Evolutionary conservation across 1,140 invertebrate species (phyloP), one percentile per base, ranked within the genome.

Genomic region (Teleopsis dalmanni): DNA sequence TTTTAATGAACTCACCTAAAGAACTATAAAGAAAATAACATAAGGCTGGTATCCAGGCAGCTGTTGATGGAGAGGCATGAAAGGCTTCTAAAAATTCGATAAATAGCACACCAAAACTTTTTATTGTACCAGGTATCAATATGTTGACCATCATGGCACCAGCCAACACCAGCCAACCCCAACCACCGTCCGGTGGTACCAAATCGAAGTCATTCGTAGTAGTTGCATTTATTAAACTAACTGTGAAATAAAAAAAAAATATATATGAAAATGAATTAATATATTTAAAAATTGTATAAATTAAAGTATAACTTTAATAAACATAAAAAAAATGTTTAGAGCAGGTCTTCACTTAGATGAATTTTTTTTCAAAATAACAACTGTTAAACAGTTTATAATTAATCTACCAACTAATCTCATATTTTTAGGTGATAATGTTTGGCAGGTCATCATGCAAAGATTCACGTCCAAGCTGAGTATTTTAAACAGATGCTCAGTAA

Each of bases 21-120:
- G 87, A 89, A 65, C 85, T 88, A 72, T 90, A 91, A 3, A 91
- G 74, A 65, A 88, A 90, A 64, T 90, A 91, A 58, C 87, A 89
- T 1, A 91, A 62, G 0, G 87, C 85, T 3, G 87, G 86, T 58
- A 91, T 88, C 78, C 86, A 89, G 0, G 84, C 78, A n/a, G 84
- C 85, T n/a, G 80, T 76, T 0, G 84, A 76, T 2, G 82, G 76
- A 9, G 81, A 77, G 0, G 84, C 77, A 10, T 88, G 57, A 55
- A 88, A 90, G 2, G 82, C 81, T 55, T 84, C 81, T 34, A 85
- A 71, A 62, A 90, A 87, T 59, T 88, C 87, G 22, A 87, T 79
- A 57, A 89, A 83, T 1, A 91, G 71, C 1, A 91, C 85, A 19
- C 88, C 88, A 61, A 91, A 91, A 16, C 87, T 90, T 63, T 91